phyloP scores from a whole-genome alignment of 2,113 vertebrate genomes.

The Sialia sialis region DNA sequence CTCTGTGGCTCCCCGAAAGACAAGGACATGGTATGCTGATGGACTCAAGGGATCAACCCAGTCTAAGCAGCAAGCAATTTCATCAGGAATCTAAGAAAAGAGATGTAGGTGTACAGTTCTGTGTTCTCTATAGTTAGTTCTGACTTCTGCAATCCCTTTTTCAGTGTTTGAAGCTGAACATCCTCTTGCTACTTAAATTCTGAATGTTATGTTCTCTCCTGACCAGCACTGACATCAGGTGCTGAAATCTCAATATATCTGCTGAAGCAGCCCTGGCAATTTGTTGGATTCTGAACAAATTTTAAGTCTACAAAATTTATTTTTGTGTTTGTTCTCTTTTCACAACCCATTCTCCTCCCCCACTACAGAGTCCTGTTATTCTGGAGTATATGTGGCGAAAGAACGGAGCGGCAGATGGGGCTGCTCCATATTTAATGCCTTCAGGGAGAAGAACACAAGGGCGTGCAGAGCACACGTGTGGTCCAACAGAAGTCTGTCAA shows the following conservation, averaged over 20 bases:
- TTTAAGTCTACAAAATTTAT: not conserved
- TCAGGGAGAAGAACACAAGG: not conserved
- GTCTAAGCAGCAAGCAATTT: not conserved
- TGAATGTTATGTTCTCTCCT: not conserved
- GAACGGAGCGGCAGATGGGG: not conserved
- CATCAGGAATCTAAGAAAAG: not conserved
- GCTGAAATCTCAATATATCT: not conserved
- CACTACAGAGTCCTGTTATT: not conserved
- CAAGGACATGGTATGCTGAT: not conserved
- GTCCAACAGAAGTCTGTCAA: not conserved
- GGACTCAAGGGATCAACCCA: not conserved
- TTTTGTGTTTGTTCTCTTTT: not conserved
- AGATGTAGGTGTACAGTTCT: not conserved
- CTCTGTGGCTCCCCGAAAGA: not conserved
- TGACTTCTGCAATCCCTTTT: not conserved
- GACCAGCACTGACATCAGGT: not conserved
- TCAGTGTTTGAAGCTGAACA: not conserved
- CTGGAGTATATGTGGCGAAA: not conserved
- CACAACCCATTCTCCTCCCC: not conserved
- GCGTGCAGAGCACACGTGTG: not conserved
- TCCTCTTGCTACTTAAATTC: not conserved
- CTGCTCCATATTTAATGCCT: slow-evolving; percentile 33
- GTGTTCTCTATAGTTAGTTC: not conserved
- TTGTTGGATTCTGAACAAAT: not conserved
- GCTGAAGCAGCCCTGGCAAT: not conserved